Base-by-base conservation (phyloP, 2,113 vertebrate species). In the Hippocampus barbouri region DNA sequence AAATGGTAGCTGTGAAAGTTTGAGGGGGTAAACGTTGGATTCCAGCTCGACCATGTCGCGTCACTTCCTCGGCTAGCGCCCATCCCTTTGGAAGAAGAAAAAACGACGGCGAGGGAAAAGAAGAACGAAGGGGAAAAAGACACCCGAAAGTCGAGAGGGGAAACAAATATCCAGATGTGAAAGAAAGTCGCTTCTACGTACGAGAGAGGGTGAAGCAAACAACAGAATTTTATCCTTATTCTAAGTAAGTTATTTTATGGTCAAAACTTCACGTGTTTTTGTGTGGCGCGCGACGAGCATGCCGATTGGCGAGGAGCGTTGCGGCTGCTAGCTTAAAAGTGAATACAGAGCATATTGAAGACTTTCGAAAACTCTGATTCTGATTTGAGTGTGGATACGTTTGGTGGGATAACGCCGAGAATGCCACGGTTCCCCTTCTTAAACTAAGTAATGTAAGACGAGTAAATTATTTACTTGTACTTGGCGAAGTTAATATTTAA, bases 21-120 rank as follows among this genome's bases (percentile, higher is more conserved):
- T 59, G 25, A 25, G 12, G 23, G 23, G 56, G 12, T 25, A 38
- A 62, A 38, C 30, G 14, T 20, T 14, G 8, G 12, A 15, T n/a
- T 41, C 47, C 49, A 53, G 34, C 45, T 53, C 25, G 27, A 2
- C 14, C 8, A 9, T 4, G 75, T 63, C 73, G 89, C 92, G 92
- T 93, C 92, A 93, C 92, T 93, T 93, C 92, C 92, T 91, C 68
- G 81, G 45, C 76, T 69, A 62, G 53, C 77, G 89, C 92, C 92
- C 92, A 91, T 93, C 92, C 92, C 92, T 89, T 86, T 91, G 91
- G 91, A 88, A 88, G 83, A 86, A 68, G 79, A 83, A 81, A 79
- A 73, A 86, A 74, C 81, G 84, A 89, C 84, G 75, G 84, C 75
- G 78, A 86, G 81, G 81, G 78, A 88, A 87, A 89, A 82, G 85